Evolutionary conservation across 2,888 invertebrate species (phyloP).

Genomic region (Cremastinae sp.): DNA sequence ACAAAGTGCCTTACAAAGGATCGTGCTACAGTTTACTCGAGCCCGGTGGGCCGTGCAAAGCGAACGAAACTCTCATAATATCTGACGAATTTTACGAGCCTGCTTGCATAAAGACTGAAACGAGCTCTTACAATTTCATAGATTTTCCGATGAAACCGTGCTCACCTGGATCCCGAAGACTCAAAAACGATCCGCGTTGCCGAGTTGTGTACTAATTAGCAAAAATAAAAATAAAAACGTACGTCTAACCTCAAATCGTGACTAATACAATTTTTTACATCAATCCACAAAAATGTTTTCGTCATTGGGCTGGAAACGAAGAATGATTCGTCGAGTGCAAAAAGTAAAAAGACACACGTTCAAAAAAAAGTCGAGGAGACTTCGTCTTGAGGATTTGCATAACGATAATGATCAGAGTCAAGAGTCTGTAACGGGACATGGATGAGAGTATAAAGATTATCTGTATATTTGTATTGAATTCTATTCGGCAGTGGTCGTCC

Average conservation of each 20-base stretch:
- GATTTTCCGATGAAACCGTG: constrained; percentile 53
- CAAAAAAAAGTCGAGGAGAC: background rate
- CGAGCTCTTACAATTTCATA: constrained; percentile 61
- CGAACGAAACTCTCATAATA: constrained; percentile 82
- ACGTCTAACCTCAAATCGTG: background rate
- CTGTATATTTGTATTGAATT: constrained; percentile 38
- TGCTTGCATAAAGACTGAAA: too few species aligned
- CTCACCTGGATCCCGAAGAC: constrained; percentile 53
- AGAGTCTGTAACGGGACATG: constrained; percentile 14
- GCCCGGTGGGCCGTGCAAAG: constrained; percentile 78
- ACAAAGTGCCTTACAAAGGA: constrained; percentile 81
- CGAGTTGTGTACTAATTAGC: constrained; percentile 31
- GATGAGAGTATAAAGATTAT: background rate
- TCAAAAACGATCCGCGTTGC: constrained; percentile 53
- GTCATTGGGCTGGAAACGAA: too few species aligned
- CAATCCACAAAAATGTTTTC: background rate
- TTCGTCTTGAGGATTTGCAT: background rate
- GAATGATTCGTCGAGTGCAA: too few species aligned
- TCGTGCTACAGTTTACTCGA: constrained; percentile 78
- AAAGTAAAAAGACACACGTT: too few species aligned
- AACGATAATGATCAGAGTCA: constrained; percentile 1
- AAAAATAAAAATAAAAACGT: background rate
- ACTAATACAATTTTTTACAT: too few species aligned
- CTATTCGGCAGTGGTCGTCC: constrained; percentile 64
- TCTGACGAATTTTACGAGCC: too few species aligned